Evolutionary conservation across 2,113 vertebrate genomes (phyloP), one percentile per base, ranked within the genome.

Genomic region (Dolichotis patagonum): DNA sequence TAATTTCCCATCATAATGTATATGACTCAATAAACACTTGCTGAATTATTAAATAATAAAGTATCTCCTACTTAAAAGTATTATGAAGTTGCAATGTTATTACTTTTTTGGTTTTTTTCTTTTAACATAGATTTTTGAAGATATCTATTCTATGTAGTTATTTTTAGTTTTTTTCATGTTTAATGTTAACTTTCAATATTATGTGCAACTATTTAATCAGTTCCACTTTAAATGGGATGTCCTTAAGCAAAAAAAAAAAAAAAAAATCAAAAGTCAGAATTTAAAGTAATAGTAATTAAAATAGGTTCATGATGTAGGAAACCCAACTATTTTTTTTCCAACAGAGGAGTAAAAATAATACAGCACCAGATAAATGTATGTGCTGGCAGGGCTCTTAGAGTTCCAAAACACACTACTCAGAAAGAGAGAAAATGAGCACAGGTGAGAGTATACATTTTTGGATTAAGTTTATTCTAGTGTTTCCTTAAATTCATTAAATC

Each of bases 401-500:
- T 89, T 87, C 28, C 62, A 24, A 92, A 85, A 88, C 1, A 81
- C 8, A 63, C 24, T 52, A 41, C 73, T 67, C 43, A 92, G 7
- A 35, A 22, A 90, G 35, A 60, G n/a, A n/a, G 6, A 46, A 16
- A 32, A 41, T 49, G 3, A 58, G 1, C 13, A 2, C 32, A 73
- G 62, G 3, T n/a, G n/a, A 38, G 7, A 62, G 35, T 35, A 28
- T 38, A 32, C 3, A 41, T 69, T 73, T 60, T 67, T 14, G 49
- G 24, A 71, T 60, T 71, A 63, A 78, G 60, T 91, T 60, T 87
- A 28, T 84, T 95, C 49, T 43, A 54, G 30, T 62, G 60, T 82
- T 97, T 49, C 43, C 71, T 49, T 62, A 88, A 97, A 46, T 88
- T 94, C 38, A 93, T 28, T 84, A 94, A 96, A 95, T 87, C 84